Evolutionary conservation across 2,113 vertebrate genomes (phyloP).

Genomic region (Myanophis thanlyinensis): DNA sequence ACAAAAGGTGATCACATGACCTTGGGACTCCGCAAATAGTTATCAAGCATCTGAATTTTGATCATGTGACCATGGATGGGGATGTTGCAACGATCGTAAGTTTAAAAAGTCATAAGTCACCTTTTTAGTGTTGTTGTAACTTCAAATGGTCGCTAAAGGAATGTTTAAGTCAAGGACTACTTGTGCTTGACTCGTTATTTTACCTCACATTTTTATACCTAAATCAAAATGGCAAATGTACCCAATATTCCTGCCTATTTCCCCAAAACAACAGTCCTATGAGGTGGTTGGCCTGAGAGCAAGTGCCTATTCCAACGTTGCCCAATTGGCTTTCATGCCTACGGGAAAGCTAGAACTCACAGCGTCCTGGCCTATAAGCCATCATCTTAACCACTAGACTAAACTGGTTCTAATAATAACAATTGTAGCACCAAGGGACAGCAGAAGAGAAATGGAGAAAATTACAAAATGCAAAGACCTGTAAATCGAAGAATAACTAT

Average conservation of each 20-base stretch:
- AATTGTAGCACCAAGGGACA: background rate
- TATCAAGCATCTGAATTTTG: background rate
- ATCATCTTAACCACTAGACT: background rate
- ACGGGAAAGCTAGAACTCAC: background rate
- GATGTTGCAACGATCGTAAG: background rate
- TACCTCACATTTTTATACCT: no score
- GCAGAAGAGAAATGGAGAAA: background rate
- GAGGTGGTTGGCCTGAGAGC: background rate
- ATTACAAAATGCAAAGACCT: background rate
- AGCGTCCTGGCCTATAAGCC: background rate
- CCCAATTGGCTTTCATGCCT: background rate
- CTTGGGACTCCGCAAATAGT: background rate
- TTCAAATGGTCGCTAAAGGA: background rate
- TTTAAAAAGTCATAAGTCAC: background rate
- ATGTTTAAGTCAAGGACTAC: background rate
- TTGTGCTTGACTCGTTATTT: background rate
- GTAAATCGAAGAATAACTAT: background rate
- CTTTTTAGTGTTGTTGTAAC: background rate
- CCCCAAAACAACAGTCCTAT: background rate
- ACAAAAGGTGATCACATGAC: background rate
- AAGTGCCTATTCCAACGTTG: background rate
- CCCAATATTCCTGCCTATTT: background rate
- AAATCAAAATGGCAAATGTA: background rate
- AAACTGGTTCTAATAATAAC: background rate
- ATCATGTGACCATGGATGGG: background rate